These are phyloP conservation scores for Linyphia triangularis DNA, from an alignment of 2,888 invertebrate species.

Conservation along the genomic window DNA sequence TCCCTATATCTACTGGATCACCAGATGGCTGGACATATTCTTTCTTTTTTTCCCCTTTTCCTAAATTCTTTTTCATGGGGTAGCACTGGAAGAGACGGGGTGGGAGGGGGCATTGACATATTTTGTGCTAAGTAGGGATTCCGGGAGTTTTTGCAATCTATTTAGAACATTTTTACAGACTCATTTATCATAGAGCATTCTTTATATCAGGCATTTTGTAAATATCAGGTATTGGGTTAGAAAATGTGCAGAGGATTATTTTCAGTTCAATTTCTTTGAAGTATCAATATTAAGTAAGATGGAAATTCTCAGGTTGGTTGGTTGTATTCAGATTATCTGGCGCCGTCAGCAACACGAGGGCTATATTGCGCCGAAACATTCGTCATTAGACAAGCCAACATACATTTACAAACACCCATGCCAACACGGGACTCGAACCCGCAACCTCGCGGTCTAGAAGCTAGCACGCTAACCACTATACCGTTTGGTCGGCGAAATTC, in stretches of 20 bases:
- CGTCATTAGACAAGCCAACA: too few species aligned
- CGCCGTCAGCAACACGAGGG: too few species aligned
- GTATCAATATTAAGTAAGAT: too few species aligned
- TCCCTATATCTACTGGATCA: conserved; percentile 63
- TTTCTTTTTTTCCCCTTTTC: conserved; percentile 29
- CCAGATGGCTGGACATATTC: conserved; percentile 67
- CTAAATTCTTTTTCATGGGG: conserved; percentile 54
- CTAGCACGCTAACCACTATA: too few species aligned
- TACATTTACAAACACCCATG: too few species aligned
- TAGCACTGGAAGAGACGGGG: conserved; percentile 56
- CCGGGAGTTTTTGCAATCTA: conserved; percentile 39
- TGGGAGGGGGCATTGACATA: conserved; percentile 71
- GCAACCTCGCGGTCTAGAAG: too few species aligned
- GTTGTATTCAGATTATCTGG: too few species aligned
- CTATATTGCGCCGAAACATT: too few species aligned
- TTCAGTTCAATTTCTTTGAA: background rate
- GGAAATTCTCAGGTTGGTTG: too few species aligned
- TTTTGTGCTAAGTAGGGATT: conserved; percentile 70
- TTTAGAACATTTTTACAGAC: conserved; percentile 30
- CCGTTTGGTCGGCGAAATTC: too few species aligned
- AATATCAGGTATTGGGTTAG: background rate
- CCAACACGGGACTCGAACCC: too few species aligned
- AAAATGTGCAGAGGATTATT: background rate
- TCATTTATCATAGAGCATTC: conserved; percentile 33
- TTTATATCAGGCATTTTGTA: conserved; percentile 14